phyloP scores from a whole-genome alignment of 1,140 invertebrate genomes.

The Lethocerus indicus region DNA sequence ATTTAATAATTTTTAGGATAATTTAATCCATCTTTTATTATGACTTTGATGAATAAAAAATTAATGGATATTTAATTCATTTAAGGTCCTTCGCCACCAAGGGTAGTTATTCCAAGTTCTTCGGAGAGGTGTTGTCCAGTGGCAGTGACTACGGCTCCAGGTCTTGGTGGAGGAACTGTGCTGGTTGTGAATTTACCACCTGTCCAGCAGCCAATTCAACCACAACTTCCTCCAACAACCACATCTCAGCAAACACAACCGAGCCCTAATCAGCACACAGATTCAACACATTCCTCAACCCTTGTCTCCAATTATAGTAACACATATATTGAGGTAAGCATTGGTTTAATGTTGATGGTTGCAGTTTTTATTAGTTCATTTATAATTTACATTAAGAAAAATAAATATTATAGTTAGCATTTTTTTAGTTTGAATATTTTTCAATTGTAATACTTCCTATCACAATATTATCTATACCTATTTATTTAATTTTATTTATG shows the following conservation, averaged over 20 bases:
- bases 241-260: slow-evolving; percentile 18
- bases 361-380: too few species aligned
- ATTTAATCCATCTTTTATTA: not conserved
- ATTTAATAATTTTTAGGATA: not conserved
- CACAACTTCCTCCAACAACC: slow-evolving; percentile 18
- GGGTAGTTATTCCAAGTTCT: slow-evolving; percentile 11
- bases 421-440: too few species aligned
- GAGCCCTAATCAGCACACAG: slow-evolving; percentile 18
- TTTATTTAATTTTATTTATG: too few species aligned
- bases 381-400: too few species aligned
- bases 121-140: slow-evolving; percentile 14
- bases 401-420: too few species aligned
- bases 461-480: too few species aligned
- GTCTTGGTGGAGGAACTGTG: slow-evolving; percentile 42
- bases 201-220: slow-evolving; percentile 23
- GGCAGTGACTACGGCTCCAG: slow-evolving; percentile 14
- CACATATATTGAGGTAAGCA: slow-evolving; percentile 37
- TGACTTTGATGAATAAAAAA: not conserved
- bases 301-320: too few species aligned
- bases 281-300: too few species aligned
- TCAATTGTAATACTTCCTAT: too few species aligned
- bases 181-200: slow-evolving; percentile 66
- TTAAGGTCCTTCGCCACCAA: slow-evolving; percentile 7
- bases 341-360: too few species aligned
- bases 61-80: not conserved